Conservation (phyloP, 2,797 vertebrate genomes). For the Silurus lanzhouensis region DNA sequence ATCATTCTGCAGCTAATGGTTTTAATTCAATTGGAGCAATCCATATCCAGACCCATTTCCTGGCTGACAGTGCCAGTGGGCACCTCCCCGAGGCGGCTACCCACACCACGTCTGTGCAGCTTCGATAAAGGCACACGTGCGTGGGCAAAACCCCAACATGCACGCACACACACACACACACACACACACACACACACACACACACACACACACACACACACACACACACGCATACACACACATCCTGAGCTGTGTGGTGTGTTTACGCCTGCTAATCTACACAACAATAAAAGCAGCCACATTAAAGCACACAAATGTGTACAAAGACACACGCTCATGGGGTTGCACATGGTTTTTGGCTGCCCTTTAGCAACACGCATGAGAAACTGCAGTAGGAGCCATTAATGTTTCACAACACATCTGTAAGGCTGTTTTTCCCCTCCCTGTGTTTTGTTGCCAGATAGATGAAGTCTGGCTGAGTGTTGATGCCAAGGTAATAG, state of each 20-base stretch:
- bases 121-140: constrained; percentile 78
- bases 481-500: constrained; percentile 47
- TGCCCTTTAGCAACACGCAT: constrained; percentile 65
- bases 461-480: constrained; percentile 51
- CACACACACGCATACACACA: constrained; percentile 6
- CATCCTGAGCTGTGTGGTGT: constrained; percentile 42
- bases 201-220: constrained; percentile 12
- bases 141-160: constrained; percentile 58
- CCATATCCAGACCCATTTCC: constrained; percentile 73
- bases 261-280: constrained; percentile 74
- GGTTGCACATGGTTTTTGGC: constrained; percentile 60
- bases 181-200: constrained; percentile 15
- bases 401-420: constrained; percentile 88
- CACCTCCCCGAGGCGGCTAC: constrained; percentile 62
- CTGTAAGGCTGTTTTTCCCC: constrained; percentile 64
- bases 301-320: constrained; percentile 50
- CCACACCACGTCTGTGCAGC: constrained; percentile 75
- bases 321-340: constrained; percentile 41
- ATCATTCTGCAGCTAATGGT: constrained; percentile 74
- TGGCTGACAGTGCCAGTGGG: constrained; percentile 62
- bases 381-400: constrained; percentile 74
- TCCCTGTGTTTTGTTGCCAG: constrained; percentile 49
- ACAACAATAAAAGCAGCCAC: constrained; percentile 63
- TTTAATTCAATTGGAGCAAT: constrained; percentile 78
- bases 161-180: constrained; percentile 14